These are phyloP conservation scores for Gobiocypris rarus DNA, from an alignment of 2,113 vertebrate genomes.

Conservation along the genomic window DNA sequence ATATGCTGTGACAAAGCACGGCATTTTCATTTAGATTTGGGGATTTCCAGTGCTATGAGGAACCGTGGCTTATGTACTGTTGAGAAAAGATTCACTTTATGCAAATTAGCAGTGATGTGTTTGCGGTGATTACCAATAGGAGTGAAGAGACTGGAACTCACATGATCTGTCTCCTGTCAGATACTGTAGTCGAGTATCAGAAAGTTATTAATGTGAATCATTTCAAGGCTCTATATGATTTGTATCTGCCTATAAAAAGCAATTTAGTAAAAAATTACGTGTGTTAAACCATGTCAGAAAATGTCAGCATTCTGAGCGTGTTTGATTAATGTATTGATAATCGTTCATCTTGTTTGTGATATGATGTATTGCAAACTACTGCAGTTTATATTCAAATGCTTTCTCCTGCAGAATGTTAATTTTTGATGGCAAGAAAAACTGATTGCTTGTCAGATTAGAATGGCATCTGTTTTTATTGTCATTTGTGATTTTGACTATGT, in stretches of 20 bases:
- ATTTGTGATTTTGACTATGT: background rate
- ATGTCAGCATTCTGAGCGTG: background rate
- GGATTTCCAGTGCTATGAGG: background rate
- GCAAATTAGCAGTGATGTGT: background rate
- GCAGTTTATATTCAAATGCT: background rate
- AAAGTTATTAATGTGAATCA: background rate
- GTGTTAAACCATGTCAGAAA: background rate
- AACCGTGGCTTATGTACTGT: background rate
- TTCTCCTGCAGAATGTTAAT: background rate
- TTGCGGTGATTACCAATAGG: background rate
- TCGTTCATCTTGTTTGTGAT: background rate
- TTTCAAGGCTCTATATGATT: background rate
- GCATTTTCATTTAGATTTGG: background rate
- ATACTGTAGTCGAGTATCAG: background rate
- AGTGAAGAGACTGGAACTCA: background rate
- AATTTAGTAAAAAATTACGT: background rate
- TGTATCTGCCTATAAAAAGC: background rate
- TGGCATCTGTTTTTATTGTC: background rate
- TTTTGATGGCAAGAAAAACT: background rate
- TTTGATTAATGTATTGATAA: conserved; percentile 6
- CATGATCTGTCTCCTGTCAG: background rate
- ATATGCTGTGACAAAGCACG: background rate
- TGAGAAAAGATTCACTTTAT: background rate
- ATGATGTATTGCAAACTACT: conserved; percentile 8
- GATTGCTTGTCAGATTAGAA: conserved; percentile 4